These are phyloP conservation scores for Leptobrachium leishanense DNA, from an alignment of 2,113 vertebrate genomes.

Conservation along the genomic window DNA sequence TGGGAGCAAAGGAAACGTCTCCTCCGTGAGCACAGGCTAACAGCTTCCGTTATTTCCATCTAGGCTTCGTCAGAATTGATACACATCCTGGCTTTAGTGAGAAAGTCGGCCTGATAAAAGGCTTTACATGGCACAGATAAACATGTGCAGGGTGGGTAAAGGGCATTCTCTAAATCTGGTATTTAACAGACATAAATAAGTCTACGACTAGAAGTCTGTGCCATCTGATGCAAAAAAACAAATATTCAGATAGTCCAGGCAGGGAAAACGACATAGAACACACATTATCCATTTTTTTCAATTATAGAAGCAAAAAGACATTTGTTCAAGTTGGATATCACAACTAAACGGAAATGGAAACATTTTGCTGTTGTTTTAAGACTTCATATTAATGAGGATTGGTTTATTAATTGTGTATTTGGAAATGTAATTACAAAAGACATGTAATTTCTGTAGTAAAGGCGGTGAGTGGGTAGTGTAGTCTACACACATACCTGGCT, in stretches of 20 bases:
- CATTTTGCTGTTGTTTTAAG: too few relatives aligned
- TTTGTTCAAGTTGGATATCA: too few relatives aligned
- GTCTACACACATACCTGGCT: too few relatives aligned
- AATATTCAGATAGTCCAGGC: not conserved
- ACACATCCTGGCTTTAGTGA: slow-evolving; percentile 67
- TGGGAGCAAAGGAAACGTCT: slow-evolving; percentile 80
- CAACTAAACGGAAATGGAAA: too few relatives aligned
- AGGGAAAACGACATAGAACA: not conserved
- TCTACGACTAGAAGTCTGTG: slow-evolving; percentile 7
- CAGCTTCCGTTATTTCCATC: slow-evolving; percentile 79
- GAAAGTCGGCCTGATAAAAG: slow-evolving; percentile 59
- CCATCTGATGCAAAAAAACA: slow-evolving; percentile 23
- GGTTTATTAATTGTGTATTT: too few relatives aligned
- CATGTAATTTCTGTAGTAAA: too few relatives aligned
- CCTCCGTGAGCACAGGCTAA: slow-evolving; percentile 79
- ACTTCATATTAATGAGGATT: too few relatives aligned
- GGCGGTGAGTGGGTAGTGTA: too few relatives aligned
- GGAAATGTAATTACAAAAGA: too few relatives aligned
- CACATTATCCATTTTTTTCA: too few relatives aligned
- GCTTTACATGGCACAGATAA: slow-evolving; percentile 62
- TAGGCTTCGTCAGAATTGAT: slow-evolving; percentile 54
- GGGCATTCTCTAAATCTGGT: slow-evolving; percentile 65
- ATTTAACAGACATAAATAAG: slow-evolving; percentile 51
- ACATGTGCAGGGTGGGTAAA: slow-evolving; percentile 59
- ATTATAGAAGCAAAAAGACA: too few relatives aligned